Percentiles rank a stretch among this genome's conserved stretches.
Conservation (phyloP, 1,140 invertebrate species). For the Leptinotarsa undecemlineata region DNA sequence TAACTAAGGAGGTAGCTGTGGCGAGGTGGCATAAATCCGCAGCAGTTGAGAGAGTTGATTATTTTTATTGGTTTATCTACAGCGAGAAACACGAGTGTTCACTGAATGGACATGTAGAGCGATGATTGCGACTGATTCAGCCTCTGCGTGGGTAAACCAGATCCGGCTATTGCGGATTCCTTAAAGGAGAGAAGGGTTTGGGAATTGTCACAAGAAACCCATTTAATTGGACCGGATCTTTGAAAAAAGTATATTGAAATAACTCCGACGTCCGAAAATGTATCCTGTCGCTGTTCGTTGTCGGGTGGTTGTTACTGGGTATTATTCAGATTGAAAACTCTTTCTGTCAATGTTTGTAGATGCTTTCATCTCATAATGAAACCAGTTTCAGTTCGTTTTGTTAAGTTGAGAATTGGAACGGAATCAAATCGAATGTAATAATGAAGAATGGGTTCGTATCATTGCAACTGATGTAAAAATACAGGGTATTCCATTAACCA, state of each 20-base stretch:
- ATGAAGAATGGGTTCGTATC: too few relatives aligned
- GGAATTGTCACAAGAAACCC: background rate
- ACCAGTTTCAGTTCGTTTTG: too few relatives aligned
- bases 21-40: constrained; percentile 39
- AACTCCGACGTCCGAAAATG: background rate
- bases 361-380: too few relatives aligned
- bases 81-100: constrained; percentile 45
- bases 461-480: too few relatives aligned
- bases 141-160: constrained; percentile 18
- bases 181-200: background rate
- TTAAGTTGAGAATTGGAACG: too few relatives aligned
- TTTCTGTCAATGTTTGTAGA: too few relatives aligned
- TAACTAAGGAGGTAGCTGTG: constrained; percentile 33
- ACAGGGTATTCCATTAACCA: too few relatives aligned
- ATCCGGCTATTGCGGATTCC: constrained; percentile 9
- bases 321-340: background rate
- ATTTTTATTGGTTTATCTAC: constrained; percentile 42
- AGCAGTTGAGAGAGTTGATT: constrained; percentile 31
- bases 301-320: background rate
- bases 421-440: too few relatives aligned
- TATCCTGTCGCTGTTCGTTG: background rate
- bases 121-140: constrained; percentile 20
- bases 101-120: constrained; percentile 41
- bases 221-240: background rate
- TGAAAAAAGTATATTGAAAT: background rate